phyloP scores from a whole-genome alignment of 2,888 invertebrate species.

The Crossocerus cetratus region DNA sequence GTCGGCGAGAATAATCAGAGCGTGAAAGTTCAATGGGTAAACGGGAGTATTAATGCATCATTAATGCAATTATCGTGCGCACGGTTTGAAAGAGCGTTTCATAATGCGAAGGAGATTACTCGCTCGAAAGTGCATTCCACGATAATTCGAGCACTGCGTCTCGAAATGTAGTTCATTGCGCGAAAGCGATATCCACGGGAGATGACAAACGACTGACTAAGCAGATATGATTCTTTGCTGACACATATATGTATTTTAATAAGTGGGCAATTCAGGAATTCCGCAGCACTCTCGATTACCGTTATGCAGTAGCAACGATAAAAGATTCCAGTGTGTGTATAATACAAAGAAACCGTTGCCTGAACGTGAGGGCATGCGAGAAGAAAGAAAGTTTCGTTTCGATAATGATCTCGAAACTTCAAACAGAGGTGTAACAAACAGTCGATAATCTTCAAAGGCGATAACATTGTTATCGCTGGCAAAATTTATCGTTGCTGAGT shows the following conservation, averaged over 20 bases:
- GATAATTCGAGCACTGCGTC: not conserved
- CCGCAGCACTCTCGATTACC: not conserved
- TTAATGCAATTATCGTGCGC: not conserved
- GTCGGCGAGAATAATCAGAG: not conserved
- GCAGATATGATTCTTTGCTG: not conserved
- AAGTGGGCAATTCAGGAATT: too few relatives aligned
- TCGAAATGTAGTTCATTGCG: not conserved
- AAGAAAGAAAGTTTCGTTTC: not conserved
- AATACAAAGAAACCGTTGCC: too few relatives aligned
- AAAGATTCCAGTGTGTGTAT: not conserved
- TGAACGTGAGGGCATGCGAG: not conserved
- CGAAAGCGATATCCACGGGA: conserved; percentile 3
- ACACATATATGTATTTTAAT: too few relatives aligned
- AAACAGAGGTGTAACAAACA: too few relatives aligned
- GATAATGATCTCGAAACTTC: not conserved
- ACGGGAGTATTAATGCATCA: not conserved
- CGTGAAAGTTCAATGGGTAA: not conserved
- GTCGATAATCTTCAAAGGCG: too few relatives aligned
- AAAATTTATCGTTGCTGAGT: too few relatives aligned
- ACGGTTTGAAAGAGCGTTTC: not conserved
- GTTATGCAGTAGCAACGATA: not conserved
- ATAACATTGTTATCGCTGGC: too few relatives aligned
- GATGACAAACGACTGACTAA: not conserved
- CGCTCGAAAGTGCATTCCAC: not conserved
- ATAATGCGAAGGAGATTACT: not conserved